These are phyloP conservation scores for Marcusenius ussheri DNA, from an alignment of 2,113 vertebrate genomes.

Conservation along the genomic window DNA sequence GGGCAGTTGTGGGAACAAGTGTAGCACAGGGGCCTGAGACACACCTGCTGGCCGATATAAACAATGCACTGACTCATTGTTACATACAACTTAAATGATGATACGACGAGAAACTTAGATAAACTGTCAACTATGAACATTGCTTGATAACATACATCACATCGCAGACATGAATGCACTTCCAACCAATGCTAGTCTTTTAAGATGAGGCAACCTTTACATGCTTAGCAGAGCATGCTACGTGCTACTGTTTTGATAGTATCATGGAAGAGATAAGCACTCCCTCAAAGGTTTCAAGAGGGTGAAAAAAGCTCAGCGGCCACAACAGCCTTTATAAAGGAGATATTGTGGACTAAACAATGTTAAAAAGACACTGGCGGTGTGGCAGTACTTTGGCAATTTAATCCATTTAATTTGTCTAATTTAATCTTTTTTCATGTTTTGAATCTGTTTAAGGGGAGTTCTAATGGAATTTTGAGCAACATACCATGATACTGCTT, in stretches of 20 bases:
- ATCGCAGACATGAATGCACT: neutral
- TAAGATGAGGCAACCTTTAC: neutral
- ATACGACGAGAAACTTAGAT: neutral
- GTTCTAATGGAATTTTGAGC: too few species aligned
- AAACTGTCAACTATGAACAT: neutral
- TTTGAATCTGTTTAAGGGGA: too few species aligned
- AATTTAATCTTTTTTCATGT: too few species aligned
- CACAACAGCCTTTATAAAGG: too few species aligned
- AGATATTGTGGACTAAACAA: too few species aligned
- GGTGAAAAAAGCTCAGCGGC: neutral
- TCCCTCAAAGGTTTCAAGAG: neutral
- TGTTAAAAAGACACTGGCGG: too few species aligned
- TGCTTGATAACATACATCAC: neutral
- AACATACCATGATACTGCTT: too few species aligned
- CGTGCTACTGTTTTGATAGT: neutral
- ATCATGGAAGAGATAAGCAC: neutral
- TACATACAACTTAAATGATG: neutral
- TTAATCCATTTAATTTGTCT: too few species aligned
- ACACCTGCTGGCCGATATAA: neutral
- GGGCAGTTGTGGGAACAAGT: neutral
- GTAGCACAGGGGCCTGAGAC: neutral
- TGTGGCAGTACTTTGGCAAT: too few species aligned
- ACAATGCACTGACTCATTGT: neutral
- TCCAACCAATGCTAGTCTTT: neutral
- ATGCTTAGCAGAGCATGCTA: neutral